phyloP scores from a whole-genome alignment of 1,140 invertebrate species.

The Ganaspis sp. region DNA sequence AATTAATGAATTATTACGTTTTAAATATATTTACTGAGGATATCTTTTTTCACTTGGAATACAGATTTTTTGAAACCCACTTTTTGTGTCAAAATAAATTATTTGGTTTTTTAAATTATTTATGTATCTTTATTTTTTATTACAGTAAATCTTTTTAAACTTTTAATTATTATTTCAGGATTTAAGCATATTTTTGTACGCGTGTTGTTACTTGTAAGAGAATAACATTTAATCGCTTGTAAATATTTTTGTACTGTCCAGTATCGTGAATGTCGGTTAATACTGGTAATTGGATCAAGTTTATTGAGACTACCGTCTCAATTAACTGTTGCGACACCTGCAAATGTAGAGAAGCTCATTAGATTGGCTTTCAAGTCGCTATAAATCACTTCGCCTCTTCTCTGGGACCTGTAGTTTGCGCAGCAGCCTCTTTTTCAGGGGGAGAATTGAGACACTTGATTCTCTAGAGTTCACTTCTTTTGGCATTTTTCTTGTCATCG shows the following conservation, averaged over 20 bases:
- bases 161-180: background rate
- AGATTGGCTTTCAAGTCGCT: constrained; percentile 32
- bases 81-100: too few relatives aligned
- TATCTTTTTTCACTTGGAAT: too few relatives aligned
- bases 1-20: too few relatives aligned
- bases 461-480: constrained; percentile 9
- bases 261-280: background rate
- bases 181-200: background rate
- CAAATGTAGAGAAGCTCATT: constrained; percentile 22
- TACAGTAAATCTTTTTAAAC: too few relatives aligned
- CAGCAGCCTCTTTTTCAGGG: background rate
- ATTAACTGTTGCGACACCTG: constrained; percentile 29
- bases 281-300: constrained; percentile 32
- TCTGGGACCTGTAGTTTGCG: background rate
- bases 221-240: background rate
- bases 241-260: background rate
- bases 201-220: background rate
- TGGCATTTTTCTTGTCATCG: constrained; percentile 1
- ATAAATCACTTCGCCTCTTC: constrained; percentile 13
- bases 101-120: too few relatives aligned
- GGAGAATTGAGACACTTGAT: constrained; percentile 12
- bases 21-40: too few relatives aligned
- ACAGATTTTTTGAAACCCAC: too few relatives aligned
- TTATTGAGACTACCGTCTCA: constrained; percentile 33
- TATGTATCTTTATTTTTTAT: too few relatives aligned